Base-by-base conservation (phyloP, 2,113 vertebrate species). In the Apaloderma vittatum region DNA sequence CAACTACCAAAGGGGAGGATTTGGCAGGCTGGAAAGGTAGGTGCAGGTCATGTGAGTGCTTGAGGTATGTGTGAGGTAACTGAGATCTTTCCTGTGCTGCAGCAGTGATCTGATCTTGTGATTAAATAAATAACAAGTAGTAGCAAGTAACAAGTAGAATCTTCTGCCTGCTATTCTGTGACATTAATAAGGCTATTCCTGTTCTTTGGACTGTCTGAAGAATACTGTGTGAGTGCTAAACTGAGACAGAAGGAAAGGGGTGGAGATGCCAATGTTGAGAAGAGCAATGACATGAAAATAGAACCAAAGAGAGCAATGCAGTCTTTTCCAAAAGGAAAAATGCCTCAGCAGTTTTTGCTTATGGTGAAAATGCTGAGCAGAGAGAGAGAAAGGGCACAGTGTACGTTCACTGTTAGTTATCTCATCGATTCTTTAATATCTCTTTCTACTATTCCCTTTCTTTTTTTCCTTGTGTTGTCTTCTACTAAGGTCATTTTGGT, bases 1-100 rank as follows among this genome's bases (percentile, higher is more conserved):
- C 99, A 8, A 99, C 99, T 23, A 99, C 99, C 26, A 98, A 96
- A 70, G 98, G 98, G 23, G 99, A 99, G 12, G 97, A 92, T 90
- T 66, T 94, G 17, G 13, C 96, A 43, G 46, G 97, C 82, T 98
- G 98, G 96, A 98, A 96, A 97, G 98, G 99, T 99, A 93, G 63
- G 98, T 78, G 13, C 30, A 21, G 15, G 21, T 6, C 4, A 1
- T 18, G 23, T 4, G 23, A 22, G 34, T n/a, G 58, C 54, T 86
- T 63, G 16, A 0, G 20, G 52, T 46, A 15, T 3, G 4, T 20
- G 45, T 37, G n/a, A 57, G 68, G 32, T 54, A 40, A 18, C 43
- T 5, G 52, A 55, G 81, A 14, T 46, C 16, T 55, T 67, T 49
- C 23, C 55, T 83, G 43, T 63, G 62, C 59, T 68, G 58, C 24